phyloP scores from a whole-genome alignment of 2,888 invertebrate genomes.

The Esperia sulphurella region DNA sequence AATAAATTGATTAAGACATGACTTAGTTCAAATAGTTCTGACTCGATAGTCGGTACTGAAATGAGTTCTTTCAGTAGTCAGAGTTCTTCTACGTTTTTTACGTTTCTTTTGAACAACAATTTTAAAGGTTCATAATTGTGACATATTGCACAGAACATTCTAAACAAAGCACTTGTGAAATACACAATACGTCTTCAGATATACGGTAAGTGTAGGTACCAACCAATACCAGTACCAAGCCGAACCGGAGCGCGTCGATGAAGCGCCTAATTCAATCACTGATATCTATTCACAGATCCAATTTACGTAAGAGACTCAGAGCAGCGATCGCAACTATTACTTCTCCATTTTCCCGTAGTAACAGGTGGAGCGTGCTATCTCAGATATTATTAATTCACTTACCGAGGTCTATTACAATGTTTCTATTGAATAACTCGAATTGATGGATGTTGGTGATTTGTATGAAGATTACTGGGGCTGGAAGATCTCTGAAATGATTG shows the following conservation, averaged over 20 bases:
- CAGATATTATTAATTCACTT: constrained; percentile 11
- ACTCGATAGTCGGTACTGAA: too few species aligned
- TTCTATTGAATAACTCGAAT: too few species aligned
- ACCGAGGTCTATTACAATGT: constrained; percentile 3
- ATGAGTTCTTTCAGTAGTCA: too few species aligned
- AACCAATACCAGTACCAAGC: constrained; percentile 17
- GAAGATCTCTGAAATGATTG: too few species aligned
- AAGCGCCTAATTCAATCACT: constrained; percentile 68
- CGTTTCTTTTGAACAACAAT: too few species aligned
- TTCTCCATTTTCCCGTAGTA: constrained; percentile 13
- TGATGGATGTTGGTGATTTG: too few species aligned
- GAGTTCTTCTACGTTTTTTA: too few species aligned
- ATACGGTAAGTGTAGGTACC: constrained; percentile 8
- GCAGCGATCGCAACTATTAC: constrained; percentile 32
- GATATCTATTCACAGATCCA: constrained; percentile 66
- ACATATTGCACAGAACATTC: too few species aligned
- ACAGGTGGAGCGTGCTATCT: constrained; percentile 16
- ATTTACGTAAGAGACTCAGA: constrained; percentile 61
- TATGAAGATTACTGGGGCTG: too few species aligned
- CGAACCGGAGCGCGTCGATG: constrained; percentile 41
- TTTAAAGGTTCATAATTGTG: too few species aligned
- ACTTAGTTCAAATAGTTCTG: too few species aligned
- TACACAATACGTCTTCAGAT: constrained; percentile 7
- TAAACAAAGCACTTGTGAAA: not conserved
- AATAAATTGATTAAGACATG: too few species aligned